phyloP scores from a whole-genome alignment of 2,797 vertebrate genomes.

The Rhynchotus rufescens region DNA sequence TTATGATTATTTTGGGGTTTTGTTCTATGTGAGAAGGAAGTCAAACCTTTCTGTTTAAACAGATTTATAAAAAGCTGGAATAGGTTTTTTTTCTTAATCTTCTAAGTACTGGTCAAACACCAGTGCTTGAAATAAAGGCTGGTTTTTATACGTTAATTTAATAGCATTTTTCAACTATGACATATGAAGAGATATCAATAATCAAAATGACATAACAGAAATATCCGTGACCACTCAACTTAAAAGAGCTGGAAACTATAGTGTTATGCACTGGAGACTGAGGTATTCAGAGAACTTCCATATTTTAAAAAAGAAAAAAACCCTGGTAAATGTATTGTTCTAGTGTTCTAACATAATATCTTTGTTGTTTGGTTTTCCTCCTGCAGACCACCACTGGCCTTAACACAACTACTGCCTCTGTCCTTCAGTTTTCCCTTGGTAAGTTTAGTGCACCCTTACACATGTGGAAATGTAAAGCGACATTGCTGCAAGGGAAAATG shows the following conservation, averaged over 20 bases:
- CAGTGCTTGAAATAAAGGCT: neutral
- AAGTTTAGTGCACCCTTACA: slow-evolving; percentile 78
- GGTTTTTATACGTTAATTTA: neutral
- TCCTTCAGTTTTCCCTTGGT: slow-evolving; percentile 97
- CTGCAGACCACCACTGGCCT: slow-evolving; percentile 88
- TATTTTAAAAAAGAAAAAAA: slow-evolving; percentile 9
- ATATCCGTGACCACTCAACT: neutral
- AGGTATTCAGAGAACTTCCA: neutral
- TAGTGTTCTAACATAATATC: slow-evolving; percentile 13
- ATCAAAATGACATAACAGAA: neutral
- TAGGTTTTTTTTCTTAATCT: neutral
- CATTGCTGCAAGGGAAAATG: neutral
- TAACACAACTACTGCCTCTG: slow-evolving; percentile 94
- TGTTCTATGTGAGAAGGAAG: neutral
- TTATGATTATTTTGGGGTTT: neutral
- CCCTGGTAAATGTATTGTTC: neutral
- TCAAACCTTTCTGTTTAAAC: neutral
- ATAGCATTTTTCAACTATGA: neutral
- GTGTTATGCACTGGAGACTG: neutral
- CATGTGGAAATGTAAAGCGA: neutral
- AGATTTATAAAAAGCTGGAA: neutral
- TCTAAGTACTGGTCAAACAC: neutral
- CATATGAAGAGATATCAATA: slow-evolving; percentile 11
- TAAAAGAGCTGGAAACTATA: neutral
- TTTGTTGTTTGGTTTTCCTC: slow-evolving; percentile 30